Conservation (phyloP, 2,888 invertebrate genomes). For the Acanthosepion esculentum region DNA sequence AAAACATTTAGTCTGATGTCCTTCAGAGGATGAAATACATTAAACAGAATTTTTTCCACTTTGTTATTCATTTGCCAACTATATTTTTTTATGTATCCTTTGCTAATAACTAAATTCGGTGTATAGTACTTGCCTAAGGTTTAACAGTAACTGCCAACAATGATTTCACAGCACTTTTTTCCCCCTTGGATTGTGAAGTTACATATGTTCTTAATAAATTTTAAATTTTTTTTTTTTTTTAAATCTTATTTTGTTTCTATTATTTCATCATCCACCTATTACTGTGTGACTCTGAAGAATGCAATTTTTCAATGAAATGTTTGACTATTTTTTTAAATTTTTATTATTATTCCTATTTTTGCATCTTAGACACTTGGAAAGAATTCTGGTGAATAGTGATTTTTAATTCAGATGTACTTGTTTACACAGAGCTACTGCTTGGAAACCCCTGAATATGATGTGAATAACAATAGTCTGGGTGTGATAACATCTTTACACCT, state of each 20-base stretch:
- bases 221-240: too few relatives aligned
- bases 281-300: background rate
- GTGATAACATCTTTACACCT: too few relatives aligned
- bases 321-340: background rate
- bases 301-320: too few relatives aligned
- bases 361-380: background rate
- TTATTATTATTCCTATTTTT: background rate
- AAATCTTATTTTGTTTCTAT: too few relatives aligned
- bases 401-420: background rate
- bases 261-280: background rate
- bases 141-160: background rate
- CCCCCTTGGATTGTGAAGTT: background rate
- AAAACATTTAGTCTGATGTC: too few relatives aligned
- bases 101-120: background rate
- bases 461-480: too few relatives aligned
- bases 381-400: background rate
- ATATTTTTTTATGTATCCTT: background rate
- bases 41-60: too few relatives aligned
- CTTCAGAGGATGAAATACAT: too few relatives aligned
- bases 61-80: too few relatives aligned
- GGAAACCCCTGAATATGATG: background rate
- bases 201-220: too few relatives aligned
- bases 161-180: background rate
- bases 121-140: background rate
- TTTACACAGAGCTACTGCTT: background rate